These are phyloP conservation scores for Heliconius hermathena DNA, from an alignment of 1,140 invertebrate genomes.

Conservation along the genomic window DNA sequence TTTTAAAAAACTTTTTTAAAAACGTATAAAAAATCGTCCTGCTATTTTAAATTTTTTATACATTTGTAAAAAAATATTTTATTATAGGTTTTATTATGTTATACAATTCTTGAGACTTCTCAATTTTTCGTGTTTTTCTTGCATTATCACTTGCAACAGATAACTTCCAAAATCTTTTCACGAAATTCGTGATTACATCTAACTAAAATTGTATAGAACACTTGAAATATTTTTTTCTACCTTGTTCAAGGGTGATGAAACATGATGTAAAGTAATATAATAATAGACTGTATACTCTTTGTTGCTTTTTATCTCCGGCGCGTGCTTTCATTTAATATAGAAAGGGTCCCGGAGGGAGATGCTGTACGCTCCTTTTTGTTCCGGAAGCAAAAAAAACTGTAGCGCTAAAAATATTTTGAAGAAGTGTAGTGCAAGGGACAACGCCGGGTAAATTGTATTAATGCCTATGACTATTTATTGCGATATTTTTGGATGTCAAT, in stretches of 20 bases:
- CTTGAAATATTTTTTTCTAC: not conserved
- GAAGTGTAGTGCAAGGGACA: not conserved
- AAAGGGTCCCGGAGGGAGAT: constrained; percentile 34
- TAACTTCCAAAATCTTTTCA: not conserved
- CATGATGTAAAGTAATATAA: constrained; percentile 19
- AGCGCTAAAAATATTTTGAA: constrained; percentile 1
- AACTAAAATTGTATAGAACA: not conserved
- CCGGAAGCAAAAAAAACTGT: not conserved
- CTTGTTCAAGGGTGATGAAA: constrained; percentile 19
- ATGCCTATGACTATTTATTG: not conserved
- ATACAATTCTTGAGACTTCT: not conserved
- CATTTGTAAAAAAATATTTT: no score
- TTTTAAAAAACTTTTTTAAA: no score
- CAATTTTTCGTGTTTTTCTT: not conserved
- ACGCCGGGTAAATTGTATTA: not conserved
- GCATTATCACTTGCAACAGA: not conserved
- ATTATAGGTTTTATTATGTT: no score
- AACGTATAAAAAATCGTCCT: no score
- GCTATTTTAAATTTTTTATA: no score
- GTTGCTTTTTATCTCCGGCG: constrained; percentile 51
- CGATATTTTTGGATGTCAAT: not conserved
- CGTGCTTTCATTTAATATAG: constrained; percentile 51
- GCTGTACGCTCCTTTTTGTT: constrained; percentile 19
- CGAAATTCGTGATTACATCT: not conserved
- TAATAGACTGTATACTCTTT: constrained; percentile 35